phyloP scores from a whole-genome alignment of 1,140 invertebrate species.

The Amphibalanus amphitrite region DNA sequence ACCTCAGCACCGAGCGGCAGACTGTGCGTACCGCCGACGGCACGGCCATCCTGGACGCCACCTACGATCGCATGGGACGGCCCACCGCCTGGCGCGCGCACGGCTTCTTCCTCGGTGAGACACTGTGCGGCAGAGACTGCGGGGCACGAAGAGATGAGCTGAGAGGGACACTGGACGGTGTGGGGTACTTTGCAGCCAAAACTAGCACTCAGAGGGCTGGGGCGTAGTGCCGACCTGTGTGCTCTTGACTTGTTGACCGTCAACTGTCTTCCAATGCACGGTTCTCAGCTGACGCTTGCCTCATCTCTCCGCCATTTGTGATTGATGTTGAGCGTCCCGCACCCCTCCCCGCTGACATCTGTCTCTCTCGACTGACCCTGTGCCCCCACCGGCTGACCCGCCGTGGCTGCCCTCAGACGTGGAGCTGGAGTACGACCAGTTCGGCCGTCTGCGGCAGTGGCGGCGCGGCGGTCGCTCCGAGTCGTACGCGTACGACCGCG shows the following conservation, averaged over 20 bases:
- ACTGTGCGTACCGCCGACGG: slow-evolving; percentile 71
- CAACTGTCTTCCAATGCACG: too few relatives aligned
- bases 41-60: slow-evolving; percentile 71
- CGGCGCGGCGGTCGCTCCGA: slow-evolving; percentile 77
- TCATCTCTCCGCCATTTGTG: too few relatives aligned
- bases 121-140: background rate
- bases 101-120: slow-evolving; percentile 21
- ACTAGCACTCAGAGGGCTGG: too few relatives aligned
- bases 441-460: slow-evolving; percentile 75
- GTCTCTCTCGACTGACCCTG: too few relatives aligned
- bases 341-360: too few relatives aligned
- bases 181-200: background rate
- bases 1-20: slow-evolving; percentile 70
- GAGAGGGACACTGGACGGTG: background rate
- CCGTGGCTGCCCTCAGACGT: too few relatives aligned
- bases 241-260: too few relatives aligned
- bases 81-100: slow-evolving; percentile 75
- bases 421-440: slow-evolving; percentile 79
- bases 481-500: slow-evolving; percentile 69
- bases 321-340: too few relatives aligned
- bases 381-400: too few relatives aligned
- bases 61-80: slow-evolving; percentile 75
- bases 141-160: background rate
- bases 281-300: too few relatives aligned
- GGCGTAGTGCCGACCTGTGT: too few relatives aligned